Percentiles rank a stretch among this genome's conserved stretches.
These are phyloP conservation scores for Sebastes diaconus DNA, from an alignment of 2,797 vertebrate genomes.

Conservation along the genomic window DNA sequence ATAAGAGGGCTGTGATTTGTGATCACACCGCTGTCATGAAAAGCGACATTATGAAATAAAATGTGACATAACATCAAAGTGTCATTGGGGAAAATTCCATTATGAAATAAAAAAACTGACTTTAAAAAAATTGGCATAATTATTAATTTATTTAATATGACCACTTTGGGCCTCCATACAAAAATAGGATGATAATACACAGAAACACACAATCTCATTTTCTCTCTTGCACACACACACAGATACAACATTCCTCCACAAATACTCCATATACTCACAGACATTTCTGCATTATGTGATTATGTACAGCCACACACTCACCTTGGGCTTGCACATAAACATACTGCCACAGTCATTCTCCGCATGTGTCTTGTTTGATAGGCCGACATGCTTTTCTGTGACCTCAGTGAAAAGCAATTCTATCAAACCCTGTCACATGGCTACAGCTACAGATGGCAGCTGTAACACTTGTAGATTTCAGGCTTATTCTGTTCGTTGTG, in stretches of 20 bases:
- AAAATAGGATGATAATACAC: neutral
- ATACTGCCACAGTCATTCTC: conserved; percentile 48
- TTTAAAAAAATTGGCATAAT: neutral
- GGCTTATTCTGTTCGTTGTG: conserved; percentile 43
- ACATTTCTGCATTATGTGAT: conserved; percentile 9
- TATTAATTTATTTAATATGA: neutral
- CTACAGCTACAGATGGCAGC: conserved; percentile 50
- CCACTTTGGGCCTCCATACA: neutral
- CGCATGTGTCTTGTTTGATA: conserved; percentile 70
- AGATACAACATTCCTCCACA: neutral
- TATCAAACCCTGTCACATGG: conserved; percentile 69
- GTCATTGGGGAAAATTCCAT: neutral
- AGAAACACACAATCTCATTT: neutral
- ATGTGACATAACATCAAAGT: neutral
- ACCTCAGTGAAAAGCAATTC: conserved; percentile 70
- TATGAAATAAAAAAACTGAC: neutral
- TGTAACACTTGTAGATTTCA: conserved; percentile 48
- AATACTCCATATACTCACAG: neutral
- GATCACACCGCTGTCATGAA: neutral
- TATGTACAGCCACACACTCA: conserved; percentile 26
- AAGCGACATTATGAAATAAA: neutral
- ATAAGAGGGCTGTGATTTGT: neutral
- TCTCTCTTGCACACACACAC: neutral
- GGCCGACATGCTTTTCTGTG: conserved; percentile 68
- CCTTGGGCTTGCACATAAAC: conserved; percentile 49